Base-by-base conservation (phyloP, 2,113 vertebrate genomes). In the Oenanthe oenanthe region DNA sequence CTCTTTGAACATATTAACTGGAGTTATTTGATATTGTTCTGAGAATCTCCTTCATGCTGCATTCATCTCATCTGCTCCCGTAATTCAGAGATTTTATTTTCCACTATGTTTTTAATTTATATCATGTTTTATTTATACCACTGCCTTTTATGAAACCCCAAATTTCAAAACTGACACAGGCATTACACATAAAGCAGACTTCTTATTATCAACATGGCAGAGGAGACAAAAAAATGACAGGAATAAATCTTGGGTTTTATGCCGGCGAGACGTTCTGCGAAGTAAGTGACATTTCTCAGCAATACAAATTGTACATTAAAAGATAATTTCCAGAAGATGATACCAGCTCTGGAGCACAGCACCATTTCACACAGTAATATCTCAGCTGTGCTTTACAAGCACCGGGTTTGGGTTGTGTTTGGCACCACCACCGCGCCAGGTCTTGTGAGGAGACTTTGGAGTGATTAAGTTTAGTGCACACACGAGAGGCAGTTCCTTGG, bases 251-350 rank as follows among this genome's bases (percentile, higher is more conserved):
- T 47, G 3, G 88, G 86, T 74, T 97, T 98, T 97, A 96, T 81
- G 96, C 85, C 20, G 42, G 93, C 31, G 65, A 96, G 97, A 97
- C 78, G 5, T 84, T 96, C 92, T 15, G 75, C 54, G 12, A 91
- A 97, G 97, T 93, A 56, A 96, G 92, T 95, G 96, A 83, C 95
- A 92, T 85, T 97, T 95, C 97, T 96, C 97, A 88, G 97, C 93
- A 88, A 89, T 60, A 97, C 97, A 96, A 97, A 95, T 22, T 47
- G 96, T 93, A 93, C 97, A 97, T 98, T 97, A 98, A 97, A 97
- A 98, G 97, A 97, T 97, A 96, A 97, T 97, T 98, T 97, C 96
- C 96, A 95, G 95, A 93, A 97, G 93, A 94, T 6, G 95, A 97
- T 86, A 34, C 90, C 92, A 93, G 96, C 97, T 81, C 90, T 48